Conservation (phyloP, 2,888 invertebrate species). For the Andrena bucephala region DNA sequence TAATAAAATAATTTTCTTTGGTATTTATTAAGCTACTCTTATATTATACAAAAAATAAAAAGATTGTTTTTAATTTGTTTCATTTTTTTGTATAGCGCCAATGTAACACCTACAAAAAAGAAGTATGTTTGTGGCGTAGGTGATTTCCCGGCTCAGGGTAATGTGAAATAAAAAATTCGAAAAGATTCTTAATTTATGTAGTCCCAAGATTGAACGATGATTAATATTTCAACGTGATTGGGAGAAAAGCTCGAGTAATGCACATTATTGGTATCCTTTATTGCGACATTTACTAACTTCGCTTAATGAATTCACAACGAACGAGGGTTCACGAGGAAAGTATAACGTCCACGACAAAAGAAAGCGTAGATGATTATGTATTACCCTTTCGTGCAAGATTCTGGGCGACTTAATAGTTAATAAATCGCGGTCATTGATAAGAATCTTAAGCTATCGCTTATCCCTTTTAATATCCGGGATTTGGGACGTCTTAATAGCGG, state of each 20-base stretch:
- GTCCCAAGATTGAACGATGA: neutral
- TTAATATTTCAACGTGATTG: neutral
- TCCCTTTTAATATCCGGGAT: conserved; percentile 28
- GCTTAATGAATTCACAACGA: neutral
- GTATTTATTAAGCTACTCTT: too few relatives aligned
- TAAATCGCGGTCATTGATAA: conserved; percentile 21
- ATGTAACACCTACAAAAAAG: too few relatives aligned
- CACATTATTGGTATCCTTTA: too few relatives aligned
- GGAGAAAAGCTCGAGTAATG: neutral
- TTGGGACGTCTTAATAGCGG: conserved; percentile 29
- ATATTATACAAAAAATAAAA: too few relatives aligned
- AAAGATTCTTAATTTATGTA: too few relatives aligned
- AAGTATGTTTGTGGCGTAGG: too few relatives aligned
- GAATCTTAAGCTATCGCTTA: conserved; percentile 28
- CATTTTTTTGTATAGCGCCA: too few relatives aligned
- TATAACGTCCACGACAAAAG: too few relatives aligned
- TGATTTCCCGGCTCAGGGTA: too few relatives aligned
- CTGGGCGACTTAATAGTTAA: neutral
- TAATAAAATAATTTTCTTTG: too few relatives aligned
- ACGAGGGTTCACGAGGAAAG: neutral
- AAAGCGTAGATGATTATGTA: neutral
- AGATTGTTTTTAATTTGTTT: too few relatives aligned
- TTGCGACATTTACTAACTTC: neutral
- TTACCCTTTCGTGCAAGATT: neutral
- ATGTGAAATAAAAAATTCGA: too few relatives aligned